Percentiles rank a stretch among this genome's conserved stretches.
phyloP scores from a whole-genome alignment of 1,140 invertebrate genomes.

The Pantala flavescens region DNA sequence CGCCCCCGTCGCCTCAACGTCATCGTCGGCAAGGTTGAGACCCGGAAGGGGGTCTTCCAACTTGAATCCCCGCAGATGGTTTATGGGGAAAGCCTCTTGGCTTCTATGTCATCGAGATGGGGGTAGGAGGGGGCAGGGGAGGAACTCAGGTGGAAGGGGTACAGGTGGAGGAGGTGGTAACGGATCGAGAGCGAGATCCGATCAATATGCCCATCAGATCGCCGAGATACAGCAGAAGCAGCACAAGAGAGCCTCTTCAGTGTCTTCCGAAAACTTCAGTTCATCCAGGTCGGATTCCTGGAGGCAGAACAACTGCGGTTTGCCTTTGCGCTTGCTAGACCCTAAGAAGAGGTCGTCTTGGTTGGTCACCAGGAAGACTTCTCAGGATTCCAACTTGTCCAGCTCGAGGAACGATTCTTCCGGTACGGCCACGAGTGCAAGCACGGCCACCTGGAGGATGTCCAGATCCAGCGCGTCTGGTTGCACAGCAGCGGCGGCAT shows the following conservation, averaged over 20 bases:
- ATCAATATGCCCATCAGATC: slow-evolving; percentile 70
- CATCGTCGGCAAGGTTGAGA: slow-evolving; percentile 28
- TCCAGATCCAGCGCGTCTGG: slow-evolving; percentile 60
- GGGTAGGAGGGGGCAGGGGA: slow-evolving; percentile 23
- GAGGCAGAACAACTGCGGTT: slow-evolving; percentile 61
- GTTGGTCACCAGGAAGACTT: slow-evolving; percentile 78
- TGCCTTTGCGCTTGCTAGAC: slow-evolving; percentile 60
- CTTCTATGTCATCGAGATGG: slow-evolving; percentile 29
- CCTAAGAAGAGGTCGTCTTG: slow-evolving; percentile 70
- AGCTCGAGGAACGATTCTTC: slow-evolving; percentile 72
- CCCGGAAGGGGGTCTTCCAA: slow-evolving; percentile 26
- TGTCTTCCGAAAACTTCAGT: slow-evolving; percentile 80
- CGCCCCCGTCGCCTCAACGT: background rate
- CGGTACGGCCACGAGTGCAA: slow-evolving; percentile 70
- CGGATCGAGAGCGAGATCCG: slow-evolving; percentile 39
- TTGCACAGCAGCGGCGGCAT: slow-evolving; percentile 20
- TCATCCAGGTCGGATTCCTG: slow-evolving; percentile 74
- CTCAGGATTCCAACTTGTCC: slow-evolving; percentile 33
- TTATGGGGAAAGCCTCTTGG: slow-evolving; percentile 39
- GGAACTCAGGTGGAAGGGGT: slow-evolving; percentile 19
- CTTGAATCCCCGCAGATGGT: slow-evolving; percentile 27
- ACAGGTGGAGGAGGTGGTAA: slow-evolving; percentile 30
- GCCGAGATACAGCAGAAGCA: slow-evolving; percentile 65
- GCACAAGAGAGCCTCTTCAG: slow-evolving; percentile 64
- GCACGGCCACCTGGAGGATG: slow-evolving; percentile 73